Base-by-base conservation (phyloP, 2,797 vertebrate genomes). In the Microcaecilia unicolor region DNA sequence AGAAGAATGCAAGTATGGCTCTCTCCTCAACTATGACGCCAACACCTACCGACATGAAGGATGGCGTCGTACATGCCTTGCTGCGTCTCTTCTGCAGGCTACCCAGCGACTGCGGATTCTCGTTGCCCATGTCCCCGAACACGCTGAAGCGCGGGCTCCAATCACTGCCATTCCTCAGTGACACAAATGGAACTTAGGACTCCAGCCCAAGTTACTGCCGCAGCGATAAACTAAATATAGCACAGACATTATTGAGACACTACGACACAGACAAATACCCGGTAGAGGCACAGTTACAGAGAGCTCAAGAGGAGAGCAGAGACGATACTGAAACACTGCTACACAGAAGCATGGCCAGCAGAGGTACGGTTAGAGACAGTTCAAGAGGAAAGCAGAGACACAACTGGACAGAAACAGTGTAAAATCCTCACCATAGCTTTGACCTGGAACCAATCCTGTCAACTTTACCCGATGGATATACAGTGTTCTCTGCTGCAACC, bases 151-250 rank as follows among this genome's bases (percentile, higher is more conserved):
- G 81, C 23, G 91, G 88, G 25, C 83, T 88, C 77, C 89, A 93
- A 7, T 51, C 42, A 1, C 30, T 31, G 36, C 80, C 84, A 5
- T 61, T 73, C 28, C 80, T 83, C 52, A 92, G 60, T 19, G 87
- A 74, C 1, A 44, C 78, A 71, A 93, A 41, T 38, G 73, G 44
- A 91, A 87, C 25, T 78, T 18, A 0, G 83, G 72, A 26, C 91
- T 94, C 91, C 91, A 93, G 36, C 89, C 90, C 1, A 31, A 64
- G 5, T 63, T 45, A 6, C 89, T 81, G 38, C 91, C 91, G 18
- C 90, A 93, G 58, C 90, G 86, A 61, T 94, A 93, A 19, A 80
- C 91, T 93, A 52, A 15, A n/a, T n/a, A n/a, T n/a, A n/a, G n/a
- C n/a, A n/a, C n/a, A n/a, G n/a, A 18, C 10, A 9, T 19, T 15